These are phyloP conservation scores for Stictonetta naevosa DNA, from an alignment of 2,113 vertebrate species.

Conservation along the genomic window DNA sequence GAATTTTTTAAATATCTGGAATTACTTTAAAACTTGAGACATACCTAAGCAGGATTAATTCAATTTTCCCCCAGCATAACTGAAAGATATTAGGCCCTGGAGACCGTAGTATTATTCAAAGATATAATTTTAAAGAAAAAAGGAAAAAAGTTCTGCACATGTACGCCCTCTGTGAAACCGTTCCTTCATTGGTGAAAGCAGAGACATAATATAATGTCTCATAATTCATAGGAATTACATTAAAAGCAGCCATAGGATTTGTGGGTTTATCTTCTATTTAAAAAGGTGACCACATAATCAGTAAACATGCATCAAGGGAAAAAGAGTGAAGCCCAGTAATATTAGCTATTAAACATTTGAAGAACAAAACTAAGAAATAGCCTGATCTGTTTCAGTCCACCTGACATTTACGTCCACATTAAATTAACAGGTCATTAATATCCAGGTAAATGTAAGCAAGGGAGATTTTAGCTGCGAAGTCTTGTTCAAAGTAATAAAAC, in stretches of 20 bases:
- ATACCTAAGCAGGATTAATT: not conserved
- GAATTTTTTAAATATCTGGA: not conserved
- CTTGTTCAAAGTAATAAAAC: slow-evolving; percentile 45
- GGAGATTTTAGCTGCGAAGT: not conserved
- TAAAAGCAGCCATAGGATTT: not conserved
- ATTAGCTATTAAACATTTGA: not conserved
- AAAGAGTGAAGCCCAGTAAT: not conserved
- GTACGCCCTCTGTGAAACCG: not conserved
- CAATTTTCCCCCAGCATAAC: not conserved
- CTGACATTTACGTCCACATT: slow-evolving; percentile 33
- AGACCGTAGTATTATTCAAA: not conserved
- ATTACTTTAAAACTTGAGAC: not conserved
- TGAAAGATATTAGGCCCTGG: not conserved
- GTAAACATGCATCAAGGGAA: not conserved
- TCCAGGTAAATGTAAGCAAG: slow-evolving; percentile 25
- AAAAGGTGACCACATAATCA: not conserved
- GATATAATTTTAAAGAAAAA: not conserved
- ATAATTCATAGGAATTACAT: not conserved
- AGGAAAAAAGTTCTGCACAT: not conserved
- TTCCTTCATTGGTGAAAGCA: not conserved
- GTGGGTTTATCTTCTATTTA: not conserved
- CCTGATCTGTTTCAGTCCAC: not conserved
- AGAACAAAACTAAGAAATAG: not conserved
- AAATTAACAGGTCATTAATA: slow-evolving; percentile 39
- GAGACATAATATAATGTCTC: not conserved